A percentile compares a stretch with the other conserved stretches of the same genome.
phyloP scores from a whole-genome alignment of 2,888 invertebrate species.

The Drosophila hamatofila region DNA sequence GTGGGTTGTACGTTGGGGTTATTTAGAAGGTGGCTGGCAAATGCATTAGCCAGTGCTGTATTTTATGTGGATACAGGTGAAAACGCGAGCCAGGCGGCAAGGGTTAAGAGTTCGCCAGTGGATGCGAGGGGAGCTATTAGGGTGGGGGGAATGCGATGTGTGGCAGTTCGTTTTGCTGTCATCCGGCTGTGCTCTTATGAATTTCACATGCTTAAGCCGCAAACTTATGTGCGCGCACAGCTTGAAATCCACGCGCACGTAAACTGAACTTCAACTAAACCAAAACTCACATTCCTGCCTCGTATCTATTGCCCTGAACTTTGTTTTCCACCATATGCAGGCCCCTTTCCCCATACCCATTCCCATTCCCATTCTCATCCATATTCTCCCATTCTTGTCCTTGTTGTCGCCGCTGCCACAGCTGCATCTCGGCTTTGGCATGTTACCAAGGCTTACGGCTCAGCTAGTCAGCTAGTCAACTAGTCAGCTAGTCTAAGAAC shows the following conservation, averaged over 20 bases:
- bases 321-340: slow-evolving; percentile 26
- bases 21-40: slow-evolving; percentile 64
- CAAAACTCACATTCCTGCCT: slow-evolving; percentile 41
- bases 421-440: slow-evolving; percentile 55
- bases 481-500: slow-evolving; percentile 30
- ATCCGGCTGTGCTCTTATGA: slow-evolving; percentile 69
- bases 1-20: slow-evolving; percentile 42
- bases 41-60: slow-evolving; percentile 66
- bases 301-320: slow-evolving; percentile 44
- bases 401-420: slow-evolving; percentile 39
- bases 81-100: slow-evolving; percentile 17
- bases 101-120: slow-evolving; percentile 18
- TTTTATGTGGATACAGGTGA: slow-evolving; percentile 49
- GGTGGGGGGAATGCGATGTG: not conserved
- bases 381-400: not conserved
- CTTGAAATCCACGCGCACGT: slow-evolving; percentile 80
- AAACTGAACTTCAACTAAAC: slow-evolving; percentile 75
- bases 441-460: slow-evolving; percentile 64
- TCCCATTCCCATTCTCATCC: not conserved
- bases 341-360: not conserved
- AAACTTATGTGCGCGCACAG: slow-evolving; percentile 80
- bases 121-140: not conserved
- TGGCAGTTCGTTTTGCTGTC: slow-evolving; percentile 25
- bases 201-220: slow-evolving; percentile 81
- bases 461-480: slow-evolving; percentile 10